Base-by-base conservation (phyloP, 2,888 invertebrate genomes). In the Lysandra bellargus region DNA sequence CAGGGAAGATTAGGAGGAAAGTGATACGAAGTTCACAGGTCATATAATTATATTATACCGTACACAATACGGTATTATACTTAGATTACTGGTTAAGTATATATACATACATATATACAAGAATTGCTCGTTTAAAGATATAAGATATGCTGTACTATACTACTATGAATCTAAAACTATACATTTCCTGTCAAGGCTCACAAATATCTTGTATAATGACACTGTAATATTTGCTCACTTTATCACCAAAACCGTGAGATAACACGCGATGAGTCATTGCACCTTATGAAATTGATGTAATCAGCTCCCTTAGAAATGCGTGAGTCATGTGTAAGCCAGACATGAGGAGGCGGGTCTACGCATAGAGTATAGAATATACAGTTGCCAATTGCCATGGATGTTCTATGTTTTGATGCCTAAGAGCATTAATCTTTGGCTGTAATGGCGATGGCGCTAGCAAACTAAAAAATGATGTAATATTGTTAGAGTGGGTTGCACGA, bases 281-380 rank as follows among this genome's bases (percentile, higher is more conserved):
- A 49, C 61, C 76, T 78, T 64, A 79, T 76, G 83, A 84, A 88
- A 90, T 88, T 87, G 86, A 89, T 88, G 87, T 89, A 90, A 90
- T 85, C 85, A 80, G 79, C 69, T 75, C 80, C 79, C 80, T 76
- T 81, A 84, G 85, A 84, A 85, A 30, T 64, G 64, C 2, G 79
- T 86, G 87, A 87, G 80, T 87, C 87, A 87, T 81, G 61, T 72
- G 37, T 3, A 64, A 60, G 78, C 53, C 80, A 83, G 83, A 83
- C 82, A 80, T 80, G 81, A 80, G 80, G 64, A 64, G 64, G 64
- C 64, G 79, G 61, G 80, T 80, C 78, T 78, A 75, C 79, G 37
- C 83, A 83, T 81, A 83, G 83, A 84, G 30, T 75, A 49, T 9
- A 7, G 9, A 23, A 9, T n/a, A 1, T 49, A 9, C 2, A 17